These are phyloP conservation scores for Chanos chanos DNA, from an alignment of 2,797 vertebrate genomes.

Conservation along the genomic window DNA sequence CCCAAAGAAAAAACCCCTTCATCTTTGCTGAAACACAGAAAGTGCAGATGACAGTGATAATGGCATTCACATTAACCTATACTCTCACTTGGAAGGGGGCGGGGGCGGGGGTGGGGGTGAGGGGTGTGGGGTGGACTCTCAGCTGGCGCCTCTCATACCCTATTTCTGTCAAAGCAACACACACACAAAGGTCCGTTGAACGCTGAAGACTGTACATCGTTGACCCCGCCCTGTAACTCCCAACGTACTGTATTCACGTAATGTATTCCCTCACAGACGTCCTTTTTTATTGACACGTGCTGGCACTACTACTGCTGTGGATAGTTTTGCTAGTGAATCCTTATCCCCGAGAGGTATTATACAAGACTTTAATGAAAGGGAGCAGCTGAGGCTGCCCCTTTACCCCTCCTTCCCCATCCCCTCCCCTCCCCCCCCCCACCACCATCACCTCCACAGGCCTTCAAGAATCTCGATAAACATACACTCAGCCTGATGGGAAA, in stretches of 20 bases:
- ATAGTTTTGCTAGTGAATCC: conserved; percentile 3
- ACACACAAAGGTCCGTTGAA: background rate
- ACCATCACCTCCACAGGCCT: no score
- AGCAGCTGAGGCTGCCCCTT: conserved; percentile 15
- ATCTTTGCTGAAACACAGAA: background rate
- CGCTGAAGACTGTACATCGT: no score
- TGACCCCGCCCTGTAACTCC: conserved; percentile 12
- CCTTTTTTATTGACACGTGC: conserved; percentile 9
- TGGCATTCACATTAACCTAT: background rate
- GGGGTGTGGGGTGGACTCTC: background rate
- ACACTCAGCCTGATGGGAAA: conserved; percentile 4
- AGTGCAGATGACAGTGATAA: background rate
- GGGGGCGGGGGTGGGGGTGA: no score
- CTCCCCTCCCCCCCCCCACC: no score
- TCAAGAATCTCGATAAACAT: conserved; percentile 18
- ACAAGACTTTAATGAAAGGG: conserved; percentile 33
- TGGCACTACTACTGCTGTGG: background rate
- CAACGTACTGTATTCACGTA: background rate
- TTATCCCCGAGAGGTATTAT: conserved; percentile 26
- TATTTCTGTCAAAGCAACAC: background rate
- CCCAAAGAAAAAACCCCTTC: background rate
- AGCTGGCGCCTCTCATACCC: background rate
- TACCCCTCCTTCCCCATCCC: no score
- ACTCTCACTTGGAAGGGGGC: no score
- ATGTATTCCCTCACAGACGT: background rate